A percentile compares a stretch with the other conserved stretches of the same genome.
These are phyloP conservation scores for Zosterops lateralis DNA, from an alignment of 2,113 vertebrate species.

Conservation along the genomic window DNA sequence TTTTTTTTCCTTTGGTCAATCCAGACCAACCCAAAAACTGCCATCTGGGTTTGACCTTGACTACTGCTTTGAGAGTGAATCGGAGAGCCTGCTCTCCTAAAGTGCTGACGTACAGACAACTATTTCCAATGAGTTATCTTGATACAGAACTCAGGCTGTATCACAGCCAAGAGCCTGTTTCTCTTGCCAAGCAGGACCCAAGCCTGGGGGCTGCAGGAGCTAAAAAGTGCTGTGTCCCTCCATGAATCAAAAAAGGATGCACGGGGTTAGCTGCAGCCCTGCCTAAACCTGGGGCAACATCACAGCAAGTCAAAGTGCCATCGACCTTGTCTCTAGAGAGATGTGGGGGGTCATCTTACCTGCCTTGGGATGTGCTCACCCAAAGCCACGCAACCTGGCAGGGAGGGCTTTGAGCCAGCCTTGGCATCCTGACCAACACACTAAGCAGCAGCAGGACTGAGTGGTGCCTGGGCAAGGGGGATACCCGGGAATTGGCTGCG, in stretches of 20 bases:
- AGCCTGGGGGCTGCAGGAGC: background rate
- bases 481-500: fast-evolving
- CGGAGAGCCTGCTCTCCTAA: background rate
- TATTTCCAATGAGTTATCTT: constrained; percentile 33
- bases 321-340: background rate
- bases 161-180: constrained; percentile 13
- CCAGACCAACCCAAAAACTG: background rate
- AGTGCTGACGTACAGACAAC: constrained; percentile 34
- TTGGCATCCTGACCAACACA: fast-evolving
- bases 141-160: background rate
- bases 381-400: background rate
- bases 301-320: too few species aligned
- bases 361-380: background rate
- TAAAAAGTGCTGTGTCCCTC: background rate
- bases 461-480: background rate
- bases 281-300: background rate
- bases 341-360: background rate
- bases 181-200: background rate
- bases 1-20: background rate
- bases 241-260: background rate
- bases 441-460: background rate
- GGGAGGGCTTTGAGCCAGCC: background rate
- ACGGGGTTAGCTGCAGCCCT: background rate
- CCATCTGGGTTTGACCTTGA: constrained; percentile 39
- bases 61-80: background rate